phyloP scores from a whole-genome alignment of 2,113 vertebrate genomes.

The Chaetodon trifascialis region DNA sequence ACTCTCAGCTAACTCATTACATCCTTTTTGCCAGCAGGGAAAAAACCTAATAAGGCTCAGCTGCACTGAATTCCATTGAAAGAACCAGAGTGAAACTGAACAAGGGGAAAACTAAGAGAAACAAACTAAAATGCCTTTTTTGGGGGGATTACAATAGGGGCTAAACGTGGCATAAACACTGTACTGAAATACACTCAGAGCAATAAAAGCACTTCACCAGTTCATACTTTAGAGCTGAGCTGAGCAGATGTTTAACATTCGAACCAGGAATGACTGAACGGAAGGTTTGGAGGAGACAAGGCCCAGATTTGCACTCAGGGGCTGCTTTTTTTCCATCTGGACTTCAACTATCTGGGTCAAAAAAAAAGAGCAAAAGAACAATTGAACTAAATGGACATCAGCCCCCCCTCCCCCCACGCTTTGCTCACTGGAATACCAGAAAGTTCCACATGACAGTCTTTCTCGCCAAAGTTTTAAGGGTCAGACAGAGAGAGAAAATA shows the following conservation, averaged over 20 bases:
- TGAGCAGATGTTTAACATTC: conserved; percentile 67
- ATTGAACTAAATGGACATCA: conserved; percentile 62
- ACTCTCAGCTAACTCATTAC: conserved; percentile 82
- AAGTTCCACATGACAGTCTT: conserved; percentile 70
- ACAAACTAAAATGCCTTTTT: conserved; percentile 12
- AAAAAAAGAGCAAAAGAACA: conserved; percentile 54
- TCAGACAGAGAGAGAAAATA: conserved; percentile 67
- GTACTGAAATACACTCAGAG: conserved; percentile 24
- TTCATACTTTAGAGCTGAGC: conserved; percentile 35
- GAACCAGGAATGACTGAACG: conserved; percentile 42
- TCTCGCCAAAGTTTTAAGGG: conserved; percentile 60
- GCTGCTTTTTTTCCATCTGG: conserved; percentile 70
- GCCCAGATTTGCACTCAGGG: conserved; percentile 56
- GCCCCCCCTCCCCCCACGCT: conserved; percentile 5
- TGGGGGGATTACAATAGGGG: conserved; percentile 24
- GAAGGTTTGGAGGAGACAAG: conserved; percentile 50
- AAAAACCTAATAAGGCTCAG: conserved; percentile 67
- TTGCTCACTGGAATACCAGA: conserved; percentile 60
- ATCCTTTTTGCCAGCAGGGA: conserved; percentile 73
- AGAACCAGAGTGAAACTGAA: conserved; percentile 38
- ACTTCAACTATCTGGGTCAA: conserved; percentile 52
- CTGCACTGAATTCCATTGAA: conserved; percentile 47
- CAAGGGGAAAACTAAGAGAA: conserved; percentile 40
- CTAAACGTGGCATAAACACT: conserved; percentile 24
- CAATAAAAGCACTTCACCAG: conserved; percentile 23